Percentiles rank a stretch among this genome's conserved stretches.
Evolutionary conservation across 1,140 invertebrate species (phyloP).

Genomic region (Pogonus chalceus): DNA sequence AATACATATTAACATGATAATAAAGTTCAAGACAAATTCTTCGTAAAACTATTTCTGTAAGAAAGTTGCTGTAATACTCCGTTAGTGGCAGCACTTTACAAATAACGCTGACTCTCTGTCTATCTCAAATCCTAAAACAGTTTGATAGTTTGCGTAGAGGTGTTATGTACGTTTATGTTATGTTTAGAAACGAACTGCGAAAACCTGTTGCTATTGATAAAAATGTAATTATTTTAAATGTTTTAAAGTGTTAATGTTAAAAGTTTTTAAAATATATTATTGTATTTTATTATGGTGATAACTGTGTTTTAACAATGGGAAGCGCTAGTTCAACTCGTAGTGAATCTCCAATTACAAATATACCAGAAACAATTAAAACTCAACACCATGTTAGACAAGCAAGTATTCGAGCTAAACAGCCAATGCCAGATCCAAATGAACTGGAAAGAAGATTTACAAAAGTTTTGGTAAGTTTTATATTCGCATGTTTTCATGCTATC

Average conservation of each 20-base stretch:
- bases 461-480: conserved; percentile 73
- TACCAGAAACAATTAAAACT: conserved; percentile 6
- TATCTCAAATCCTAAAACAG: neutral
- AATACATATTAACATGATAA: no score
- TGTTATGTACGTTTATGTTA: neutral
- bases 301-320: neutral
- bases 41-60: no score
- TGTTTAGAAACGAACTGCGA: neutral
- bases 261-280: neutral
- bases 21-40: no score
- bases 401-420: conserved; percentile 63
- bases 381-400: conserved; percentile 43
- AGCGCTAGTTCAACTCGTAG: neutral
- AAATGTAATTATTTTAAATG: no score
- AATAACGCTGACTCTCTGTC: neutral
- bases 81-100: no score
- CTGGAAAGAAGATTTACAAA: conserved; percentile 86
- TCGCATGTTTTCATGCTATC: neutral
- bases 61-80: no score
- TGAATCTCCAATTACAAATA: neutral
- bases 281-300: conserved; percentile 1
- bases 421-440: conserved; percentile 81
- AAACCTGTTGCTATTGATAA: conserved; percentile 4
- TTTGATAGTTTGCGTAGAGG: neutral
- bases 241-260: neutral